These are phyloP conservation scores for Lobophora halterata DNA, from an alignment of 2,888 invertebrate species.

Conservation along the genomic window DNA sequence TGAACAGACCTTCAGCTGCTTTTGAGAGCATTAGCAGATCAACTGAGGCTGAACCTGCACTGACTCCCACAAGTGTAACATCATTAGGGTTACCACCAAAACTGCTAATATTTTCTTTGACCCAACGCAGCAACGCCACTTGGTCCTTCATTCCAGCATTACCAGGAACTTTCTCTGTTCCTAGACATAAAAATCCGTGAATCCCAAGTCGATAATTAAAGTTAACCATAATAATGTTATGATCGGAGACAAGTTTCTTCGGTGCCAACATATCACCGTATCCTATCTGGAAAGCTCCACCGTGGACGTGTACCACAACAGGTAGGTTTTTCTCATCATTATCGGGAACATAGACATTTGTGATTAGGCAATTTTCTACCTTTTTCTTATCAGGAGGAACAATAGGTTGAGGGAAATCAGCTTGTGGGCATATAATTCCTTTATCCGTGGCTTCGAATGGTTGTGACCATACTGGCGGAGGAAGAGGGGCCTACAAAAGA, in stretches of 20 bases:
- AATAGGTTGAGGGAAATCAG: conserved; percentile 1
- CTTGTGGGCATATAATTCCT: conserved; percentile 1
- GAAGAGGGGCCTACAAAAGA: conserved; percentile 28
- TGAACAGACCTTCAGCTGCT: conserved; percentile 29
- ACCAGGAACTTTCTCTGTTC: conserved; percentile 41
- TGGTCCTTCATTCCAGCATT: conserved; percentile 49
- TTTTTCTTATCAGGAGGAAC: conserved; percentile 14
- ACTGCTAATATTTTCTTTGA: conserved; percentile 38
- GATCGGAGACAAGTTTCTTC: conserved; percentile 32
- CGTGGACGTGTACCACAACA: conserved; percentile 55
- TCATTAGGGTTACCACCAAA: conserved; percentile 46
- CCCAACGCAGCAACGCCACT: conserved; percentile 41
- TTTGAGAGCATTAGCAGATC: conserved; percentile 35
- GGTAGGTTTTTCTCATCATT: conserved; percentile 32
- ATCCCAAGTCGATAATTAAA: conserved; percentile 41
- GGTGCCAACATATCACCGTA: conserved; percentile 34
- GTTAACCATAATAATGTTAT: conserved; percentile 37
- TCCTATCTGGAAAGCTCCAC: conserved; percentile 44
- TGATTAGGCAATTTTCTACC: conserved; percentile 39
- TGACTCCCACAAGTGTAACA: conserved; percentile 36
- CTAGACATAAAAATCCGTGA: conserved; percentile 40
- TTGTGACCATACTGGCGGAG: conserved; percentile 26
- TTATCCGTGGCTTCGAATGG: conserved; percentile 20
- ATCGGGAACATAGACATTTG: conserved; percentile 35
- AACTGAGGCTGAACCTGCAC: conserved; percentile 35